Percentiles rank a stretch among this genome's conserved stretches.
Evolutionary conservation across 2,888 invertebrate species (phyloP).

Genomic region (Panopea generosa): DNA sequence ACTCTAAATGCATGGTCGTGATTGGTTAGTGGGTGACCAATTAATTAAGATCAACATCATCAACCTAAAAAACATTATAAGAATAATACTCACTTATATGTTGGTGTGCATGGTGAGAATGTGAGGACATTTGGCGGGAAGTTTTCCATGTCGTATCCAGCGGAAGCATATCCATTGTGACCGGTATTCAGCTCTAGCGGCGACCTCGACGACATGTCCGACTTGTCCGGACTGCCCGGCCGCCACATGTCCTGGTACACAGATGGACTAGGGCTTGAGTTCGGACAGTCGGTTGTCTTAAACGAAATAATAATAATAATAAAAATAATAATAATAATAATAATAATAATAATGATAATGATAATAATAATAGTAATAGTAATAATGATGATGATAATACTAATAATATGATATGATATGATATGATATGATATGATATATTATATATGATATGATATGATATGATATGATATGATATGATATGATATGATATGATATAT

Average conservation of each 20-base stretch:
- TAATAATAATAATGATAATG: background rate
- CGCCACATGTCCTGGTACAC: slow-evolving; percentile 62
- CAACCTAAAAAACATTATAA: too few species aligned
- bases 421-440: too few species aligned
- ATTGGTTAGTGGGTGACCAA: too few species aligned
- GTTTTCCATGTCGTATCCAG: slow-evolving; percentile 94
- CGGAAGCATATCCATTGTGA: slow-evolving; percentile 93
- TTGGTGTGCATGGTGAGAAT: slow-evolving; percentile 91
- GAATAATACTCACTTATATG: slow-evolving; percentile 86
- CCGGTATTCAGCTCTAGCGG: slow-evolving; percentile 86
- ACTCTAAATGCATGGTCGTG: too few species aligned
- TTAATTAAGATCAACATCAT: too few species aligned
- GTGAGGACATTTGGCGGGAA: slow-evolving; percentile 92
- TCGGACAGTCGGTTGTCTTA: slow-evolving; percentile 16
- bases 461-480: too few species aligned
- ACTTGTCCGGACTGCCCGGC: slow-evolving; percentile 40
- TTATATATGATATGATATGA: too few species aligned
- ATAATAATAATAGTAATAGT: too few species aligned
- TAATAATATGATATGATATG: too few species aligned
- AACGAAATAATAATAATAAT: background rate
- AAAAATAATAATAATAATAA: background rate
- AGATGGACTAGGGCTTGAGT: slow-evolving; percentile 48
- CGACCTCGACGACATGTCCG: slow-evolving; percentile 34
- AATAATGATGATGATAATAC: too few species aligned
- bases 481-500: too few species aligned